Conservation (phyloP, 2,797 vertebrate genomes). For the Alosa sapidissima region DNA sequence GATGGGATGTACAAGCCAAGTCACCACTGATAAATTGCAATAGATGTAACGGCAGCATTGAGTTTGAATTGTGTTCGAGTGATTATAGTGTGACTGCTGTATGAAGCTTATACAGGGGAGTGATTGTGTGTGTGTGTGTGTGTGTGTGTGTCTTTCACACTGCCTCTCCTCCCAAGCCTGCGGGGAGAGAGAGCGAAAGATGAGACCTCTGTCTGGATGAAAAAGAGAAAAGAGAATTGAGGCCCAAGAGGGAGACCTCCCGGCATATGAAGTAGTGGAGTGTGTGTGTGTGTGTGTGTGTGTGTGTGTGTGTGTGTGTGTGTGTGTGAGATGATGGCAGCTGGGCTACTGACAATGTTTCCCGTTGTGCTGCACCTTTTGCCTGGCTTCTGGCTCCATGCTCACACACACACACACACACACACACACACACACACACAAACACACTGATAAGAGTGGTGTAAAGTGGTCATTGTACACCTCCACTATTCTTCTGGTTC, state of each 20-base stretch:
- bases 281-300: constrained; percentile 3
- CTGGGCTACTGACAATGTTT: not conserved
- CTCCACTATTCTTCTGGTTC: not conserved
- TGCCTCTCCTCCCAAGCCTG: constrained; percentile 16
- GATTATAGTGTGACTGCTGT: not conserved
- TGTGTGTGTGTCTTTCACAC: not conserved
- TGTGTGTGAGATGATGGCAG: not conserved
- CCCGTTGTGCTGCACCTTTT: not conserved
- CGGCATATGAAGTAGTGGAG: constrained; percentile 4
- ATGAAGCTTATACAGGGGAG: not conserved
- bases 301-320: not conserved
- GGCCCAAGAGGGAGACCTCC: not conserved
- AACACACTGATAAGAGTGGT: not conserved
- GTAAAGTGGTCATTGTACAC: not conserved
- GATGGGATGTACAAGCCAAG: not conserved
- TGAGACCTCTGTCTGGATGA: not conserved
- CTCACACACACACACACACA: constrained; percentile 1
- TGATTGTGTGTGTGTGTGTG: not conserved
- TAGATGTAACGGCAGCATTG: not conserved
- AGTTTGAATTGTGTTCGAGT: not conserved
- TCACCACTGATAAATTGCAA: not conserved
- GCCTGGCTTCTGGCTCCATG: not conserved
- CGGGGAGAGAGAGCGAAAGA: constrained; percentile 1
- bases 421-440: not conserved
- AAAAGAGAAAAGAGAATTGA: not conserved